These are phyloP conservation scores for Synergus itoensis DNA, from an alignment of 2,888 invertebrate species.

Conservation along the genomic window DNA sequence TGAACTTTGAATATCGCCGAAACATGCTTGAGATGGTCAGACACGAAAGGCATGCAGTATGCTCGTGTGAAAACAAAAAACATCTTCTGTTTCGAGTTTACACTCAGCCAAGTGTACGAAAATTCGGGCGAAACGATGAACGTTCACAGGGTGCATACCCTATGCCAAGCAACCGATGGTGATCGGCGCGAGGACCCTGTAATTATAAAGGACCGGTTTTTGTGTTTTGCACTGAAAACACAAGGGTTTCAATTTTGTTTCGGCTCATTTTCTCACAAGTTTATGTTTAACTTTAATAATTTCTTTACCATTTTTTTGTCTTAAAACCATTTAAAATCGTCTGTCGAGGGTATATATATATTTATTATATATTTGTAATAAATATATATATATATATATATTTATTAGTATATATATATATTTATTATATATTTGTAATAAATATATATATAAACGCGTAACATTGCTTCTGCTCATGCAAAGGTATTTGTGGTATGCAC, in stretches of 20 bases:
- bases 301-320: no score
- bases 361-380: no score
- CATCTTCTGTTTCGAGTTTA: background rate
- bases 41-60: no score
- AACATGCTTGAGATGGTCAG: no score
- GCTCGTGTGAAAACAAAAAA: background rate
- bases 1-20: no score
- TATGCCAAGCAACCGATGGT: constrained; percentile 43
- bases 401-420: no score
- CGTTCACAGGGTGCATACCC: constrained; percentile 52
- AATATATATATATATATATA: no score
- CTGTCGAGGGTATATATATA: background rate
- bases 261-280: no score
- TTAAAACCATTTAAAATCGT: background rate
- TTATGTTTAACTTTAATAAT: no score
- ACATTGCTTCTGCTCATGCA: background rate
- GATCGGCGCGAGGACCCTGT: constrained; percentile 61
- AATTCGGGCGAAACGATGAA: background rate
- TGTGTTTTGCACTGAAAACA: background rate
- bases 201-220: constrained; percentile 72
- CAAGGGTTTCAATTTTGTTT: no score
- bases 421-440: no score
- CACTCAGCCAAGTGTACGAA: background rate
- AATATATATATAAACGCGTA: background rate
- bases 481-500: background rate